phyloP scores from a whole-genome alignment of 2,113 vertebrate species.

The Bubalus kerabau region DNA sequence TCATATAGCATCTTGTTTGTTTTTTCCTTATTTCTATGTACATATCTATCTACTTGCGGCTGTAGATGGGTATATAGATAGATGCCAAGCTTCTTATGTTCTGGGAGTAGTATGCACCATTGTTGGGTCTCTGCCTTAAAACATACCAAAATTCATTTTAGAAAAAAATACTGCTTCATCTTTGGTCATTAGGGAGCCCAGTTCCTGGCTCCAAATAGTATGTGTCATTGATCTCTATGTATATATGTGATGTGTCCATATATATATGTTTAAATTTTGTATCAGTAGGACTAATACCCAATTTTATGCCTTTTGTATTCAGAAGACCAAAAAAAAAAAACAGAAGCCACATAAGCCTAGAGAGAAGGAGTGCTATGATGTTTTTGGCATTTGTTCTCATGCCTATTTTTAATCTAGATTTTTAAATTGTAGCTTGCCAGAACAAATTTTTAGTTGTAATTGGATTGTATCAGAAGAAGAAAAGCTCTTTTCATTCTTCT shows the following conservation, averaged over 20 bases:
- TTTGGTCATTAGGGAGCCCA: constrained; percentile 37
- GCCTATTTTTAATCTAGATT: constrained; percentile 35
- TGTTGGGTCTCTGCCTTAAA: constrained; percentile 74
- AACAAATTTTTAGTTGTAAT: constrained; percentile 31
- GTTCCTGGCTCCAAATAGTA: constrained; percentile 56
- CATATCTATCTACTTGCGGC: constrained; percentile 63
- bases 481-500: constrained; percentile 41
- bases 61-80: constrained; percentile 73
- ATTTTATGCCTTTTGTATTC: constrained; percentile 47
- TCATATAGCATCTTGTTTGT: constrained; percentile 80
- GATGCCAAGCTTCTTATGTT: constrained; percentile 67
- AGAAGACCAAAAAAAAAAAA: constrained; percentile 33
- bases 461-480: constrained; percentile 40
- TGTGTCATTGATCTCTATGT: constrained; percentile 49
- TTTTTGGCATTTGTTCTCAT: constrained; percentile 17
- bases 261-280: constrained; percentile 58
- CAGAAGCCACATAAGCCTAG: background rate
- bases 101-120: constrained; percentile 64
- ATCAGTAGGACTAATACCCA: constrained; percentile 42
- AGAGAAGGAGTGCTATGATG: background rate
- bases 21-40: constrained; percentile 63
- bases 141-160: constrained; percentile 51
- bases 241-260: constrained; percentile 56
- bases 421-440: constrained; percentile 61
- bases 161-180: constrained; percentile 30